Evolutionary conservation across 2,888 invertebrate species (phyloP), one percentile per base, ranked within the genome.

Genomic region (Adela reaumurella): DNA sequence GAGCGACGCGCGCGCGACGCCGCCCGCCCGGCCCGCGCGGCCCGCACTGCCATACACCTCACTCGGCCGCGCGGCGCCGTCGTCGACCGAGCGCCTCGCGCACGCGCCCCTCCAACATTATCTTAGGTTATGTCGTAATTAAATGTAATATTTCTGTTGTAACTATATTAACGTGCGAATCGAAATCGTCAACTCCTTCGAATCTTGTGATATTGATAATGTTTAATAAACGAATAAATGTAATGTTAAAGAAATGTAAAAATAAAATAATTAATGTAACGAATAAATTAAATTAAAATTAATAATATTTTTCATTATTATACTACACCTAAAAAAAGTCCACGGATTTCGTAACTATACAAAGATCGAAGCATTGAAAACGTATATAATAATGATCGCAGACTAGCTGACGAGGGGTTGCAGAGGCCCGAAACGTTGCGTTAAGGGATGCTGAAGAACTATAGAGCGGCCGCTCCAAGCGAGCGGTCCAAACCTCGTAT

Each of bases 201-300:
- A 74, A 70, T 70, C 73, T 74, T 78, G 78, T 78, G 78, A 78
- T 78, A 78, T 76, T 73, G 73, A 74, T 68, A 24, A 50, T 44
- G 46, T 44, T n/a, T 46, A 46, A 50, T 46, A 43, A 62, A 64
- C 35, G 29, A 20, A 43, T 48, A 43, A 46, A 46, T 28, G n/a
- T 43, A 43, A 19, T 45, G 19, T 6, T 45, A 19, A 16, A 45
- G 28, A 19, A 10, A 19, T 17, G 28, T 28, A 45, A 28, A 45
- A 24, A 45, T 45, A n/a, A 20, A 45, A 17, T 24, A 24, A 20
- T 20, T 45, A 45, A 17, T 45, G 45, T 45, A 20, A 45, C 24
- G n/a, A 45, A 28, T 45, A 20, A 45, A 20, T 17, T n/a, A 45
- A 20, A 45, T 24, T n/a, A 45, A 17, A 18, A 45, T n/a, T 4